Percentiles rank a stretch among this genome's conserved stretches.
Conservation (phyloP, 2,888 invertebrate genomes). For the Drosophila rubida region DNA sequence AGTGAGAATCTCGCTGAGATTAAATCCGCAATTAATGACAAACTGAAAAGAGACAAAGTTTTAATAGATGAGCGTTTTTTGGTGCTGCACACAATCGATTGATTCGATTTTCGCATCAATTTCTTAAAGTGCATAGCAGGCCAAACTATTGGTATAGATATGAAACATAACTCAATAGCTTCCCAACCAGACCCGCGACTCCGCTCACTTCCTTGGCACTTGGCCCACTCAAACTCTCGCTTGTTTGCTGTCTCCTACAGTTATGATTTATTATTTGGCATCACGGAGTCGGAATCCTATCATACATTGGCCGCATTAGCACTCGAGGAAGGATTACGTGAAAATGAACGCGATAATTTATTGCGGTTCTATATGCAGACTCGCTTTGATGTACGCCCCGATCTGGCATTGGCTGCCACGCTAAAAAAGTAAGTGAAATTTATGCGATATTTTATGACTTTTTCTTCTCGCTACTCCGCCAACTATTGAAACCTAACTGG, state of each 20-base stretch:
- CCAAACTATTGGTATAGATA: slow-evolving; percentile 35
- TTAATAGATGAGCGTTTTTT: too few species aligned
- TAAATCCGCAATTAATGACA: neutral
- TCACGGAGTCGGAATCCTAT: slow-evolving; percentile 93
- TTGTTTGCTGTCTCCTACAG: slow-evolving; percentile 85
- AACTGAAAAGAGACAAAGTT: neutral
- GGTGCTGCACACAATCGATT: too few species aligned
- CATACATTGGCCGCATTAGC: slow-evolving; percentile 90
- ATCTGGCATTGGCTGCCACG: slow-evolving; percentile 88
- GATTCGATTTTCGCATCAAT: neutral
- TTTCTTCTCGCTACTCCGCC: neutral
- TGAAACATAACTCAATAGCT: slow-evolving; percentile 25
- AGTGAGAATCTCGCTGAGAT: neutral
- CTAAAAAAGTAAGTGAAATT: slow-evolving; percentile 87
- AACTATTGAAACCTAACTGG: neutral
- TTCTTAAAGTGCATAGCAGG: slow-evolving; percentile 36
- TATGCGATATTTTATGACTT: slow-evolving; percentile 68
- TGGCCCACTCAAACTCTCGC: slow-evolving; percentile 6
- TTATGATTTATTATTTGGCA: slow-evolving; percentile 94
- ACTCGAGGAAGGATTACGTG: slow-evolving; percentile 90
- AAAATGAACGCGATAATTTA: slow-evolving; percentile 91
- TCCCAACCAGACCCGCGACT: neutral
- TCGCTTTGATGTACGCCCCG: slow-evolving; percentile 91
- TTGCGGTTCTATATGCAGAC: slow-evolving; percentile 91
- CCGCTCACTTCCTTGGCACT: neutral